Base-by-base conservation (phyloP, 2,797 vertebrate species). In the Helarctos malayanus region DNA sequence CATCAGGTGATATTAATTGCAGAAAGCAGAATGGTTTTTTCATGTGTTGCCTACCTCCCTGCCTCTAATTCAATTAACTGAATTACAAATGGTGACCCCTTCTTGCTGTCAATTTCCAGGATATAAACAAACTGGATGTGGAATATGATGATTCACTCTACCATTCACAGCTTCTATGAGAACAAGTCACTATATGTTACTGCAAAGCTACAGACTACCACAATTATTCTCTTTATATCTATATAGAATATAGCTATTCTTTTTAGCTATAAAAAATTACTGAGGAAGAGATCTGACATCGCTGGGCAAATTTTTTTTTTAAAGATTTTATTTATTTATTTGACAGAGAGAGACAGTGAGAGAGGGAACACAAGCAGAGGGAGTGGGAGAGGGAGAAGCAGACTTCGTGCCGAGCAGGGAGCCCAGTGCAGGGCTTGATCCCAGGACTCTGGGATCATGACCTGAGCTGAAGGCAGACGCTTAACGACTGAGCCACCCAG, bases 191-290 rank as follows among this genome's bases (percentile, higher is more conserved):
- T 94, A 18, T 61, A 49, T 47, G 6, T 90, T 73, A 54, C 18
- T 57, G 23, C 59, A 81, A 89, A 97, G 45, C 16, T 80, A n/a
- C 29, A 75, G 35, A 85, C 61, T 29, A 41, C 13, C 2, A 80
- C 14, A 32, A 54, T 29, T 10, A 0, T 88, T 96, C 84, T 89
- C 41, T 61, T 73, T 89, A 71, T 47, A 65, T 4, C 41, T 41
- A 41, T 41, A 41, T 41, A 41, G 41, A 41, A 41, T 41, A 41
- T 41, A 41, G 41, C 5, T 41, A 41, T 41, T 91, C 27, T 65
- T 91, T 85, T 76, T 87, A 88, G 82, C 29, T 89, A 52, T 18
- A 69, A 78, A 59, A 86, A 89, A 54, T 91, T 71, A 88, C 56
- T 68, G 25, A 85, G 57, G 52, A 85, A 38, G 11, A 75, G 65